Evolutionary conservation across 2,797 vertebrate species (phyloP), one percentile per base, ranked within the genome.

Genomic region (Anableps anableps): DNA sequence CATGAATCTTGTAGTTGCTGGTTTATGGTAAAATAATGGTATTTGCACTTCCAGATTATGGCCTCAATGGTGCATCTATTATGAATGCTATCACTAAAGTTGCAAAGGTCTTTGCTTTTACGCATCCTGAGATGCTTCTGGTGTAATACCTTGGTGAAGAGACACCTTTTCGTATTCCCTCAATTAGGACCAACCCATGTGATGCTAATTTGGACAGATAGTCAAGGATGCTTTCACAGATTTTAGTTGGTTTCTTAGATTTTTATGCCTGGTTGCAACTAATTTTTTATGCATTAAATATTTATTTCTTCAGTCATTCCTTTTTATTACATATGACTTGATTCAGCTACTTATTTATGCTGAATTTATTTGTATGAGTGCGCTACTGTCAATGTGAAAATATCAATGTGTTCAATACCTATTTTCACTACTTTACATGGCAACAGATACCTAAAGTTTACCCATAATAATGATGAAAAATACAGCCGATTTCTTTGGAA

Each of bases 361-460:
- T 23, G 5, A n/a, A 53, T 53, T 23, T 4, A 11, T 45, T 26
- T 71, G 68, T 17, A 17, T 19, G 6, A 71, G 68, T 71, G 43
- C 26, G 17, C 47, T 29, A 47, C 68, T 71, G 68, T 2, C 17
- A 7, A 64, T 62, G 34, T 19, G 26, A 71, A 71, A 71, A 71
- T 47, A 16, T 13, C 29, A 8, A 58, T 31, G n/a, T 60, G 41
- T 45, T 45, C 3, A 26, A 29, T n/a, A 71, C 5, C 6, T 29
- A 17, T 17, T 47, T 71, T 47, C 26, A 21, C 14, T 1, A n/a
- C 16, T 45, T 71, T 71, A 47, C 31, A 48, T 60, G 76, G n/a
- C 51, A 73, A 86, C 68, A 66, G 43, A 74, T 17, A 5, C 41
- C 76, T 77, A 73, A 34, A 38, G 16, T 79, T 81, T 72, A 76